Conservation (phyloP, 2,797 vertebrate species). For the Echiichthys vipera region DNA sequence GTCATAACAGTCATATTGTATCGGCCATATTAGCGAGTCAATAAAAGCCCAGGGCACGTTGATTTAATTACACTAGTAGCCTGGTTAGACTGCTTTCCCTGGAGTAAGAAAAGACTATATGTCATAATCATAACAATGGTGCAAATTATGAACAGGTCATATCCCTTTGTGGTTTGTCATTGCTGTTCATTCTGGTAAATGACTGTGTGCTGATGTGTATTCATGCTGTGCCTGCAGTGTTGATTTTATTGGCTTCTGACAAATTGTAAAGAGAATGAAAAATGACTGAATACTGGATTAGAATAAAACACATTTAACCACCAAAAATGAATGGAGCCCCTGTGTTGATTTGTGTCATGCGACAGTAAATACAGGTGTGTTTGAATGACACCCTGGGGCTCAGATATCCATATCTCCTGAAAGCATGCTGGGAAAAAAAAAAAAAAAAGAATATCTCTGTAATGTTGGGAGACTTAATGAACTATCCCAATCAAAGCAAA, state of each 20-base stretch:
- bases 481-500: constrained; percentile 76
- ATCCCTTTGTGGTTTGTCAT: constrained; percentile 76
- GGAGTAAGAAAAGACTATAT: constrained; percentile 87
- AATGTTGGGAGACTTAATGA: constrained; percentile 72
- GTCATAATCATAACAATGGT: constrained; percentile 94
- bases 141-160: constrained; percentile 92
- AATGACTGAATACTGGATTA: constrained; percentile 23
- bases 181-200: constrained; percentile 69
- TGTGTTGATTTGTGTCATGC: constrained; percentile 74
- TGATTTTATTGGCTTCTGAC: constrained; percentile 69
- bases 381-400: constrained; percentile 80
- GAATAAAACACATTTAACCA: constrained; percentile 22
- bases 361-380: constrained; percentile 59
- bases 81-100: constrained; percentile 90
- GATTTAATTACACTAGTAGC: constrained; percentile 88
- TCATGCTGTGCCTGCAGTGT: constrained; percentile 40
- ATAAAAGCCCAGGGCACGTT: constrained; percentile 88
- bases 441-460: constrained; percentile 62
- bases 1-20: constrained; percentile 86
- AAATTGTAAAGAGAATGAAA: constrained; percentile 56
- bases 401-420: constrained; percentile 87
- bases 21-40: constrained; percentile 90
- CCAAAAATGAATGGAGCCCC: constrained; percentile 15
- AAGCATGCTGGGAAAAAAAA: constrained; percentile 67
- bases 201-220: constrained; percentile 51